These are phyloP conservation scores for Agrochola lychnidis DNA, from an alignment of 2,888 invertebrate species.

Conservation along the genomic window DNA sequence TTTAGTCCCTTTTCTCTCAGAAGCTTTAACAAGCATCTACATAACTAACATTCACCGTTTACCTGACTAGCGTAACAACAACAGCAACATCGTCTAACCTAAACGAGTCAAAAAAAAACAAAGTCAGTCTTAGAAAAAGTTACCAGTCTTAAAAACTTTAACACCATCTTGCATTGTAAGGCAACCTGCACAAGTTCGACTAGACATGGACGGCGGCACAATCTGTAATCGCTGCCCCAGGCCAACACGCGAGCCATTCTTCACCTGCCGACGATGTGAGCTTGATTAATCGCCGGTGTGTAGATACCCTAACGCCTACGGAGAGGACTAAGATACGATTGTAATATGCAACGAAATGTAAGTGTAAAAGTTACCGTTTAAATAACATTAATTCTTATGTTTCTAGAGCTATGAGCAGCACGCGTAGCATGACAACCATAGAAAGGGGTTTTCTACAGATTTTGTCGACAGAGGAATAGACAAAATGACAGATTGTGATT, in stretches of 20 bases:
- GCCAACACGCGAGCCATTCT: conserved; percentile 73
- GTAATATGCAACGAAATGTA: conserved; percentile 60
- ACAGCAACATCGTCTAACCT: not conserved
- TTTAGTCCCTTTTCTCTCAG: too few relatives aligned
- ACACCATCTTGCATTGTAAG: conserved; percentile 58
- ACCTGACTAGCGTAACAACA: not conserved
- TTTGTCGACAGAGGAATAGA: too few relatives aligned
- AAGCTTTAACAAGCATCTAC: conserved; percentile 18
- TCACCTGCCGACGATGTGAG: conserved; percentile 69
- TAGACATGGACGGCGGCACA: conserved; percentile 66
- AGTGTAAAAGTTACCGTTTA: conserved; percentile 46
- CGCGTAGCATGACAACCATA: too few relatives aligned
- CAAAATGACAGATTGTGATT: too few relatives aligned
- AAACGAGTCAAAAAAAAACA: conserved; percentile 15
- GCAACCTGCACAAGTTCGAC: conserved; percentile 55
- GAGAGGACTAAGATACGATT: conserved; percentile 56
- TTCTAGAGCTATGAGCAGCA: conserved; percentile 27
- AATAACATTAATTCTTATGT: conserved; percentile 41
- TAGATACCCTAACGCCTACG: conserved; percentile 69
- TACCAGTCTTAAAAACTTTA: conserved; percentile 40
- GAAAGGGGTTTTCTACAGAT: too few relatives aligned
- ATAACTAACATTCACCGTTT: conserved; percentile 19
- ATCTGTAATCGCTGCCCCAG: conserved; percentile 73
- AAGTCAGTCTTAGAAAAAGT: not conserved
- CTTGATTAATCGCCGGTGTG: conserved; percentile 73